Conservation (phyloP, 2,797 vertebrate species). For the Hydrophis major region DNA sequence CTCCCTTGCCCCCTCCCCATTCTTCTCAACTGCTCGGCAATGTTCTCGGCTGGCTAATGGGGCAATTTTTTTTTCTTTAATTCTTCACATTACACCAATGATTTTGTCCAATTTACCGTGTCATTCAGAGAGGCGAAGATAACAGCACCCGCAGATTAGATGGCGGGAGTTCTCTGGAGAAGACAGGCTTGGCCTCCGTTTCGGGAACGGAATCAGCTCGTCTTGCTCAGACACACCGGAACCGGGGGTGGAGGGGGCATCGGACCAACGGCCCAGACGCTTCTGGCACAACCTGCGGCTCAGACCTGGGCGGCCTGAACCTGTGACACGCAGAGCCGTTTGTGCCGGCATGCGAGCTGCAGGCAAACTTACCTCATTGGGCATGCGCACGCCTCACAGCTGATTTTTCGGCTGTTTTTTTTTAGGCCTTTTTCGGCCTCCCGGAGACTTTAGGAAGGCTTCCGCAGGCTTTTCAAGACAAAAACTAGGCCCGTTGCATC, state of each 20-base stretch:
- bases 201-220: not conserved
- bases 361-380: too few species aligned
- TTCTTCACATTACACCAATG: constrained; percentile 61
- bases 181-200: not conserved
- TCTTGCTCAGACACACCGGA: not conserved
- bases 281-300: not conserved
- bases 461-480: too few species aligned
- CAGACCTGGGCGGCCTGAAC: too few species aligned
- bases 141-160: not conserved
- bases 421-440: too few species aligned
- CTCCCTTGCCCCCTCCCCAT: too few species aligned
- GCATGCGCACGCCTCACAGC: too few species aligned
- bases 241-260: not conserved
- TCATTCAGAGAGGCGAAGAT: not conserved
- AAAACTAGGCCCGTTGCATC: too few species aligned
- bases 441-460: too few species aligned
- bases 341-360: too few species aligned
- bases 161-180: not conserved
- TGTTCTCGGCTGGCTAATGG: constrained; percentile 65
- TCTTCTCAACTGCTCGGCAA: not conserved
- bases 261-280: not conserved
- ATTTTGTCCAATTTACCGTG: constrained; percentile 63
- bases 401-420: too few species aligned
- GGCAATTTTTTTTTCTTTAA: constrained; percentile 58
- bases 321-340: too few species aligned